A percentile compares a stretch with the other conserved stretches of the same genome.
Evolutionary conservation across 2,113 vertebrate genomes (phyloP).

Genomic region (Fulmarus glacialis): DNA sequence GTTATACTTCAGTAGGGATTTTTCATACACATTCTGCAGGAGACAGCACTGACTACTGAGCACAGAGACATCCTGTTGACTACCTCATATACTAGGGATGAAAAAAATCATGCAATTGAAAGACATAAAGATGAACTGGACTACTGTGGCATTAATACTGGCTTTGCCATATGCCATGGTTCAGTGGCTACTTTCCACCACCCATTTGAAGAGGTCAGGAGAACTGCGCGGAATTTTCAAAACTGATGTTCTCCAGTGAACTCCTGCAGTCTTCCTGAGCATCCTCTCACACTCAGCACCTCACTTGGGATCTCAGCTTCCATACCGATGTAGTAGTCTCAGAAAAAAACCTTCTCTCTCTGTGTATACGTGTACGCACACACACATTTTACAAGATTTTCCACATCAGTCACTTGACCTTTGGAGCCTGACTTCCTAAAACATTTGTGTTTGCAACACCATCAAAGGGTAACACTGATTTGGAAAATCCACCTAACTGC

Average conservation of each 20-base stretch:
- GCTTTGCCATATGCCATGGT: background rate
- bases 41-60: background rate
- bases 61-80: background rate
- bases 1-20: background rate
- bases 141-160: background rate
- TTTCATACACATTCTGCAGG: background rate
- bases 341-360: background rate
- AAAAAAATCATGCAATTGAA: background rate
- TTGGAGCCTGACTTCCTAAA: background rate
- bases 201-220: background rate
- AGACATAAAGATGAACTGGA: background rate
- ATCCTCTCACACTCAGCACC: background rate
- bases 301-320: background rate
- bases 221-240: background rate
- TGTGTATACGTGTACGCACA: background rate
- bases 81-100: background rate
- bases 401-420: background rate
- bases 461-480: background rate
- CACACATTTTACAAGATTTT: background rate
- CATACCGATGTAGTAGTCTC: rapidly evolving
- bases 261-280: background rate
- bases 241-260: background rate
- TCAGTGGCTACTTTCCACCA: background rate
- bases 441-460: background rate
- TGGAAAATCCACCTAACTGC: background rate